phyloP scores from a whole-genome alignment of 2,888 invertebrate species.

The Diaperis boleti region DNA sequence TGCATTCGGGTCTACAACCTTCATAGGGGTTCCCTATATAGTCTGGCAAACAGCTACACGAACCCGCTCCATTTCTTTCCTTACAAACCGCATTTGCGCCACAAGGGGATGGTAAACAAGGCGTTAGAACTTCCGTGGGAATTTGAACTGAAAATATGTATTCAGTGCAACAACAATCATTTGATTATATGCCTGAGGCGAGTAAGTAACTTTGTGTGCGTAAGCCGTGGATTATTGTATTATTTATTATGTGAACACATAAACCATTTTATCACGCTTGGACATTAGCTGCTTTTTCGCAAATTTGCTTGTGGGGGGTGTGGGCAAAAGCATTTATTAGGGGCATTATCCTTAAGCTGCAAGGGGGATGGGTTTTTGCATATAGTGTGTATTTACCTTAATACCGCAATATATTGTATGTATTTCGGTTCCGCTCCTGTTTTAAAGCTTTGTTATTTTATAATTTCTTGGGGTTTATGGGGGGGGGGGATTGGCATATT shows the following conservation, averaged over 20 bases:
- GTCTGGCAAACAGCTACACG: slow-evolving; percentile 72
- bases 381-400: slow-evolving; percentile 25
- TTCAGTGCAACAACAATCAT: slow-evolving; percentile 4
- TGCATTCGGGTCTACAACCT: slow-evolving; percentile 75
- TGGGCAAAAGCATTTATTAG: slow-evolving; percentile 31
- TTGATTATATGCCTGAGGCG: background rate
- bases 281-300: slow-evolving; percentile 50
- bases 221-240: slow-evolving; percentile 27
- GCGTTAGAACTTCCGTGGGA: slow-evolving; percentile 30
- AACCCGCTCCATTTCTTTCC: slow-evolving; percentile 67
- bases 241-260: too few relatives aligned
- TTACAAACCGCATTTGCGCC: slow-evolving; percentile 75
- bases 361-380: slow-evolving; percentile 31
- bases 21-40: slow-evolving; percentile 77
- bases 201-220: slow-evolving; percentile 12
- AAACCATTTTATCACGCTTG: slow-evolving; percentile 31
- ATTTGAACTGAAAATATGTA: slow-evolving; percentile 36
- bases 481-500: slow-evolving; percentile 16
- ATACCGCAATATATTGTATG: slow-evolving; percentile 51
- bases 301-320: slow-evolving; percentile 39
- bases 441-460: slow-evolving; percentile 36
- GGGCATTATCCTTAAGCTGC: slow-evolving; percentile 40
- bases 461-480: slow-evolving; percentile 28
- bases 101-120: slow-evolving; percentile 74
- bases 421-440: slow-evolving; percentile 22